These are phyloP conservation scores for Gadopsis bispinosus DNA, from an alignment of 2,797 vertebrate species.

Conservation along the genomic window DNA sequence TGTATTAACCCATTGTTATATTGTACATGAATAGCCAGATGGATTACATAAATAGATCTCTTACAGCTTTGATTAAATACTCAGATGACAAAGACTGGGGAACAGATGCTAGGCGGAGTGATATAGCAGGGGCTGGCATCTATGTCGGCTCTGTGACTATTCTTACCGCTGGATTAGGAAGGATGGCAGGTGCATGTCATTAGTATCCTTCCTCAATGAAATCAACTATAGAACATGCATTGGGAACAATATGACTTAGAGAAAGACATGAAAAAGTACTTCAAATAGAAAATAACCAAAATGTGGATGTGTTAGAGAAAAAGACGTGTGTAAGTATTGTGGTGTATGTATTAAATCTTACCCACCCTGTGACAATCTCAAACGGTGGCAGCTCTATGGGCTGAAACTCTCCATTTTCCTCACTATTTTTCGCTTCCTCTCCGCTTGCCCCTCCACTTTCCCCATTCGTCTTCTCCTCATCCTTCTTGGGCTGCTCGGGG, in stretches of 20 bases:
- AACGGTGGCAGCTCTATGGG: constrained; percentile 94
- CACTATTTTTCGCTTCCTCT: constrained; percentile 55
- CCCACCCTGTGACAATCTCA: constrained; percentile 95
- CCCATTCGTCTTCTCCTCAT: constrained; percentile 62
- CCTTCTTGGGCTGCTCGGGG: constrained; percentile 42
- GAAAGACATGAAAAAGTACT: neutral
- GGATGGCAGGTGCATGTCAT: constrained; percentile 53
- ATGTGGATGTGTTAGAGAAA: constrained; percentile 4
- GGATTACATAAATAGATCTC: constrained; percentile 46
- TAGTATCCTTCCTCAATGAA: constrained; percentile 35
- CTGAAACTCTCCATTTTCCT: constrained; percentile 86
- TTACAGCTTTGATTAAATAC: constrained; percentile 30
- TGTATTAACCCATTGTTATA: constrained; percentile 31
- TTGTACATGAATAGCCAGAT: constrained; percentile 18
- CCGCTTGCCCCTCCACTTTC: constrained; percentile 64
- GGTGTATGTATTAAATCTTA: constrained; percentile 24
- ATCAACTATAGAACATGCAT: constrained; percentile 8
- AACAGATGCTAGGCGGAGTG: constrained; percentile 55
- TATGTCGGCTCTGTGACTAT: constrained; percentile 66
- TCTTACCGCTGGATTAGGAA: constrained; percentile 63
- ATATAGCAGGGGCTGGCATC: constrained; percentile 33
- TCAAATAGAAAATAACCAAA: neutral
- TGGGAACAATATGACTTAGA: neutral
- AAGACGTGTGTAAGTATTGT: constrained; percentile 1
- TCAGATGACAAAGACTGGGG: constrained; percentile 33